phyloP scores from a whole-genome alignment of 2,113 vertebrate genomes.

The Platycercus adscitus region DNA sequence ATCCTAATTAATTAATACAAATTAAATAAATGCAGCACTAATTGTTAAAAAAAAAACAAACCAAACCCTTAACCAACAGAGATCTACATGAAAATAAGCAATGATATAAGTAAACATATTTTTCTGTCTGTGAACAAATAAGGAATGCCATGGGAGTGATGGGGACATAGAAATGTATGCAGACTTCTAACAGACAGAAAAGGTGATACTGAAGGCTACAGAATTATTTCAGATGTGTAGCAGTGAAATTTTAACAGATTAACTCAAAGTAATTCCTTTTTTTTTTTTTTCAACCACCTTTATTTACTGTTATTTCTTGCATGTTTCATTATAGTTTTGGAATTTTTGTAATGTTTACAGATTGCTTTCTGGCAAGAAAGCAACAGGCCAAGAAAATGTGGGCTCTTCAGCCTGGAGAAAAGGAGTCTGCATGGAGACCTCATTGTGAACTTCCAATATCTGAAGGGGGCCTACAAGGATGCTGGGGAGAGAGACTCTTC shows the following conservation, averaged over 20 bases:
- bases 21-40: neutral
- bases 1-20: neutral
- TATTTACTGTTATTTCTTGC: neutral
- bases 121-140: neutral
- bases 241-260: neutral
- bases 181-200: neutral
- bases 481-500: neutral
- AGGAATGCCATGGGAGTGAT: neutral
- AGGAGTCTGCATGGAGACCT: neutral
- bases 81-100: neutral
- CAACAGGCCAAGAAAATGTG: neutral
- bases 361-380: neutral
- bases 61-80: neutral
- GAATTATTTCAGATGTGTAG: neutral
- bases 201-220: neutral
- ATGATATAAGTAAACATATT: neutral
- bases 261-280: neutral
- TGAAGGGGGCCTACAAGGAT: neutral
- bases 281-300: neutral
- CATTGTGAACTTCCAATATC: neutral
- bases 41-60: neutral
- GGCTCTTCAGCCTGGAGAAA: neutral
- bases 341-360: neutral
- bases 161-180: neutral
- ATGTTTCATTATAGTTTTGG: neutral